Percentiles rank a stretch among this genome's conserved stretches.
Conservation (phyloP, 2,113 vertebrate genomes). For the Platanista minor region DNA sequence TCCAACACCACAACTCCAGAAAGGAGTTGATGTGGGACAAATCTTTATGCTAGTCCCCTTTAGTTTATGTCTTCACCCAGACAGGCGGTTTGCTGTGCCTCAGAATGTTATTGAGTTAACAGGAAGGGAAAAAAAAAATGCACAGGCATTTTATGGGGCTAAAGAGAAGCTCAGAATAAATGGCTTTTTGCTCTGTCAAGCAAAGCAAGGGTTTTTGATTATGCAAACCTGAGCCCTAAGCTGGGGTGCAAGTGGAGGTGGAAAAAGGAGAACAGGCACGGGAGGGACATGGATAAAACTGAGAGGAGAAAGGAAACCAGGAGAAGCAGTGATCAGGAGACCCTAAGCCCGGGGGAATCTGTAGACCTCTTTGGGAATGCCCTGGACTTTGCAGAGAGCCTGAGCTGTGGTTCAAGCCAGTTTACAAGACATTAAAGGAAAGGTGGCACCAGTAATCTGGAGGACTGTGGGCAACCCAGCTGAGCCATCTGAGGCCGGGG, state of each 20-base stretch:
- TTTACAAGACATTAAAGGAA: neutral
- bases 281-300: neutral
- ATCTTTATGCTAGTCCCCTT: neutral
- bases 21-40: neutral
- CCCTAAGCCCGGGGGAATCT: neutral
- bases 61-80: neutral
- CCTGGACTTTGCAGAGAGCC: no score
- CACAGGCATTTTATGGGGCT: constrained; percentile 25
- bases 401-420: neutral
- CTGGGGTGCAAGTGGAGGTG: neutral
- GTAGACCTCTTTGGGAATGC: neutral
- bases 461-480: neutral
- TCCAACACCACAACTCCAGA: neutral
- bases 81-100: neutral
- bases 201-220: constrained; percentile 28
- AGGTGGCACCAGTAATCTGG: neutral
- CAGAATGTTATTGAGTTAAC: neutral
- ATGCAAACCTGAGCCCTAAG: constrained; percentile 6
- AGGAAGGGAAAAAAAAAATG: neutral
- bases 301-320: neutral
- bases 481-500: neutral
- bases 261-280: neutral
- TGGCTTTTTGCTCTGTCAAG: constrained; percentile 24
- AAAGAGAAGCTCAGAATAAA: constrained; percentile 38
- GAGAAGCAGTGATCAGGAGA: neutral